These are phyloP conservation scores for Plotosus lineatus DNA, from an alignment of 2,113 vertebrate species.

Conservation along the genomic window DNA sequence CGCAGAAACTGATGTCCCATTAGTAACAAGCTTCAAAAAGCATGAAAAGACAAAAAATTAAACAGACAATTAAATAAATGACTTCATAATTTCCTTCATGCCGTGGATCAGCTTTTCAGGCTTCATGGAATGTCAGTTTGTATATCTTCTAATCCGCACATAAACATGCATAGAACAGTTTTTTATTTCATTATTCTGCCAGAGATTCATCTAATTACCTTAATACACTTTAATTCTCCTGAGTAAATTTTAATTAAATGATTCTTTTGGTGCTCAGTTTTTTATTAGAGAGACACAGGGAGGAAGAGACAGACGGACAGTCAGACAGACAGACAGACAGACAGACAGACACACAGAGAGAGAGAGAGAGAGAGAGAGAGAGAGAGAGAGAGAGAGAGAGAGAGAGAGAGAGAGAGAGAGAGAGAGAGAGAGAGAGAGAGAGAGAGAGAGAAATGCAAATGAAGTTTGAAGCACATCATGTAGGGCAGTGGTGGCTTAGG, in stretches of 20 bases:
- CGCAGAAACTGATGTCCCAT: not conserved
- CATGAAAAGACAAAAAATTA: not conserved
- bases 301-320: no score
- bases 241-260: conserved; percentile 3
- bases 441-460: no score
- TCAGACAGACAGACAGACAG: no score
- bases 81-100: not conserved
- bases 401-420: no score
- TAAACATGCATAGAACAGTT: not conserved
- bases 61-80: not conserved
- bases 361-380: no score
- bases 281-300: conserved; percentile 12
- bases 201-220: not conserved
- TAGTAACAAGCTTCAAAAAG: not conserved
- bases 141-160: not conserved
- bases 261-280: not conserved
- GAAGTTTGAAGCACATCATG: no score
- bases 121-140: not conserved
- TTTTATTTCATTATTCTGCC: not conserved
- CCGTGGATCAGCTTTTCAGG: not conserved
- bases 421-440: no score
- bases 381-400: no score
- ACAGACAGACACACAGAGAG: no score
- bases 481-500: no score
- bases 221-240: not conserved